phyloP scores from a whole-genome alignment of 2,113 vertebrate genomes.

The Pungitius pungitius region DNA sequence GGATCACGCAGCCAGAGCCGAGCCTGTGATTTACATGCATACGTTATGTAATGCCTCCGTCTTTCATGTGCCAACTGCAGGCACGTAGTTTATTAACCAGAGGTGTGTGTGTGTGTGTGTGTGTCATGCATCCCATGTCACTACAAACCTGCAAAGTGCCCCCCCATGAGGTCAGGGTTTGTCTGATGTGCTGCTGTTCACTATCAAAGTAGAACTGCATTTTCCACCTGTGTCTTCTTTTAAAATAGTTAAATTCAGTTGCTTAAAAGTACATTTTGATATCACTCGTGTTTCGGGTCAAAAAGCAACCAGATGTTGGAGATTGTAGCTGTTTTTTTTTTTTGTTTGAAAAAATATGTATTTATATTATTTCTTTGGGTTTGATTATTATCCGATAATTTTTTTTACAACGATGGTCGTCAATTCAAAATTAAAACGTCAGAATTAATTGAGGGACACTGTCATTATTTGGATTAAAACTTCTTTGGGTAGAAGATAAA shows the following conservation, averaged over 20 bases:
- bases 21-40: constrained; percentile 72
- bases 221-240: too few relatives aligned
- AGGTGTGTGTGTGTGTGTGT: too few relatives aligned
- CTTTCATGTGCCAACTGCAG: constrained; percentile 72
- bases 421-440: not conserved
- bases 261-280: constrained; percentile 31
- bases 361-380: too few relatives aligned
- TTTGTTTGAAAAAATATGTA: not conserved
- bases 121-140: too few relatives aligned
- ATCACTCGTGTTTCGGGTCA: constrained; percentile 16
- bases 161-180: constrained; percentile 51
- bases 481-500: not conserved
- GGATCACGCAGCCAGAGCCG: constrained; percentile 65
- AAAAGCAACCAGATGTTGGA: not conserved
- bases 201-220: too few relatives aligned
- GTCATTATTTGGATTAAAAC: too few relatives aligned
- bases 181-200: too few relatives aligned
- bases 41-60: constrained; percentile 77
- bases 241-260: too few relatives aligned
- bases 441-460: too few relatives aligned
- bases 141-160: constrained; percentile 53
- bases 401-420: not conserved
- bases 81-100: too few relatives aligned
- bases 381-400: too few relatives aligned
- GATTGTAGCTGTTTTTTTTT: not conserved